Conservation (phyloP, 2,888 invertebrate species). For the Acronicta leporina region DNA sequence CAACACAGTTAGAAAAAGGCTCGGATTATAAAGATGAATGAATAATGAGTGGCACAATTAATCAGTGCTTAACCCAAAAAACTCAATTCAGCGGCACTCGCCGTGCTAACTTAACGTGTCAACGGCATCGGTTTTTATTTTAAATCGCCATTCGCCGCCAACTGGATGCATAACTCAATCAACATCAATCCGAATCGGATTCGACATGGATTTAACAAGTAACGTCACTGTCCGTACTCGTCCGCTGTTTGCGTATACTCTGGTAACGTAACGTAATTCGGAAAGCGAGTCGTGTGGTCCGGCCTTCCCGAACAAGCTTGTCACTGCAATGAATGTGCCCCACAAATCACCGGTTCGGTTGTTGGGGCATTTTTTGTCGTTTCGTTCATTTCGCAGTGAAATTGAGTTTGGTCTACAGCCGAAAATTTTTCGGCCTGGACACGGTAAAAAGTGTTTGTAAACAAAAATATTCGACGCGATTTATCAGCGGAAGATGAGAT, state of each 20-base stretch:
- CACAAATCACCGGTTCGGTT: slow-evolving; percentile 86
- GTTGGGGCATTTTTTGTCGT: slow-evolving; percentile 80
- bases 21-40: too few species aligned
- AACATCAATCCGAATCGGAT: slow-evolving; percentile 78
- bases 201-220: slow-evolving; percentile 80
- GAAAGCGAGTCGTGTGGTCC: slow-evolving; percentile 74
- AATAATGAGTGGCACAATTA: not conserved
- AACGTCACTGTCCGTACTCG: slow-evolving; percentile 66
- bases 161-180: slow-evolving; percentile 80
- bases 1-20: too few species aligned
- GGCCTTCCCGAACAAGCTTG: slow-evolving; percentile 77
- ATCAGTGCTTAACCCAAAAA: not conserved
- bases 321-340: slow-evolving; percentile 86
- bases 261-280: slow-evolving; percentile 65
- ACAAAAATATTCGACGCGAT: slow-evolving; percentile 65
- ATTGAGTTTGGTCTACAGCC: slow-evolving; percentile 78
- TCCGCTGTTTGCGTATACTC: slow-evolving; percentile 66
- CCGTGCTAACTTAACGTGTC: slow-evolving; percentile 37
- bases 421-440: slow-evolving; percentile 72
- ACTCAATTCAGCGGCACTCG: slow-evolving; percentile 7
- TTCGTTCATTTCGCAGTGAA: slow-evolving; percentile 82
- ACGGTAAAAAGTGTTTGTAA: slow-evolving; percentile 65
- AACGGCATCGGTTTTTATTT: slow-evolving; percentile 46
- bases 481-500: slow-evolving; percentile 60
- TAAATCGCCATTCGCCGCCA: slow-evolving; percentile 48